Base-by-base conservation (phyloP, 2,113 vertebrate genomes). In the Benitochromis conjunctus region DNA sequence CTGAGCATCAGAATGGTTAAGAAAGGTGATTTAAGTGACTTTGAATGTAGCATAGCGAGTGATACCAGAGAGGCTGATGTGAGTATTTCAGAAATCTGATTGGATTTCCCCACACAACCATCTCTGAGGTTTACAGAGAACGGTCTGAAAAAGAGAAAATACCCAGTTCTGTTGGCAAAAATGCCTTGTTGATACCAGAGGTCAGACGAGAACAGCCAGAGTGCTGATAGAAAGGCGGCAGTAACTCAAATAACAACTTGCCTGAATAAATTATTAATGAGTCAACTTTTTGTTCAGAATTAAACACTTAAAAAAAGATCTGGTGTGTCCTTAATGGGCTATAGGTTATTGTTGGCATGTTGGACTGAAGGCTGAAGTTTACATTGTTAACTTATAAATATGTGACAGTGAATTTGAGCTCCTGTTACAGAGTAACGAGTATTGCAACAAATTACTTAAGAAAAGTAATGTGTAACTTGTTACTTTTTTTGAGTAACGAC, bases 361-460 rank as follows among this genome's bases (percentile, higher is more conserved):
- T 60, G 2, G 58, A 11, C 58, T 11, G 57, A 60, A 60, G 29
- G 57, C 57, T 34, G 9, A 60, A 60, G 29, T 62, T n/a, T n/a
- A 62, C 31, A 11, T 0, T 0, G 5, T 62, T 62, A 62, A 0
- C 1, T 36, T 62, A 62, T 3, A 4, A 62, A 36, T 36, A 36
- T 36, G 31, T 62, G 58, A 62, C 58, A 36, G 31, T n/a, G 18
- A 5, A 62, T 62, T 62, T 62, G 29, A 7, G 58, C 18, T 36
- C 31, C 58, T 62, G 0, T 62, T 62, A 62, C 31, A 36, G 58
- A 62, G 58, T 36, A 36, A 19, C 0, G 2, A n/a, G 31, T 36
- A 4, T 31, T 64, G 18, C 0, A 64, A 64, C 60, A 64, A 64
- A 12, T 64, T 10, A 60, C 24, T 64, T 38, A 14, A 46, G 43